These are phyloP conservation scores for Corynorhinus townsendii DNA, from an alignment of 2,113 vertebrate species.

Conservation along the genomic window DNA sequence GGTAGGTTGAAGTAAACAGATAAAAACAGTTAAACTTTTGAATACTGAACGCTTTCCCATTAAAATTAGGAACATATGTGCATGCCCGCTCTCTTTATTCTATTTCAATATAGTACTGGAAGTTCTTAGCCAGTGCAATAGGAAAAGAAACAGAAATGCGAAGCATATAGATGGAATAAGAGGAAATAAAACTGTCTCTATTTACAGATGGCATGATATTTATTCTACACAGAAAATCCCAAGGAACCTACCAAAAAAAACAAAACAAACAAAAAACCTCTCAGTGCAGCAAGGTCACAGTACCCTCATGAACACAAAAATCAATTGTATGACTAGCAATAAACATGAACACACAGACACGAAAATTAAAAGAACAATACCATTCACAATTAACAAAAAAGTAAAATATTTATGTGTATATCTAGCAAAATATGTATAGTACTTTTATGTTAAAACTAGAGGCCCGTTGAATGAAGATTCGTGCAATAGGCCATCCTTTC, in stretches of 20 bases:
- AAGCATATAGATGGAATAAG: not conserved
- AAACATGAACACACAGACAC: not conserved
- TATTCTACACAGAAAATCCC: not conserved
- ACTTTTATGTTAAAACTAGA: not conserved
- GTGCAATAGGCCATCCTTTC: no score
- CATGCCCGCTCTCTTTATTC: not conserved
- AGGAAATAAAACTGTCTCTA: not conserved
- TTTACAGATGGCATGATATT: not conserved
- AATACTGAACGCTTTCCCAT: not conserved
- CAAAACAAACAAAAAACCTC: not conserved
- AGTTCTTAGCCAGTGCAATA: not conserved
- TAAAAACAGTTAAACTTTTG: not conserved
- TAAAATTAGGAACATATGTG: not conserved
- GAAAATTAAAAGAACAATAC: not conserved
- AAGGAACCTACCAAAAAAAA: not conserved
- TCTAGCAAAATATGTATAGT: not conserved
- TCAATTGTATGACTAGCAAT: not conserved
- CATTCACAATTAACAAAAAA: not conserved
- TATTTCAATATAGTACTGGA: not conserved
- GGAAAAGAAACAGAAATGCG: not conserved
- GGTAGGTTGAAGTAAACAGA: not conserved
- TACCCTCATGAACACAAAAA: not conserved
- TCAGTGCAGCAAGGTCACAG: not conserved
- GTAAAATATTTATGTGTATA: not conserved
- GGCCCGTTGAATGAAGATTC: no score